A percentile compares a stretch with the other conserved stretches of the same genome.
phyloP scores from a whole-genome alignment of 2,797 vertebrate species.

The Acipenser oxyrinchus region DNA sequence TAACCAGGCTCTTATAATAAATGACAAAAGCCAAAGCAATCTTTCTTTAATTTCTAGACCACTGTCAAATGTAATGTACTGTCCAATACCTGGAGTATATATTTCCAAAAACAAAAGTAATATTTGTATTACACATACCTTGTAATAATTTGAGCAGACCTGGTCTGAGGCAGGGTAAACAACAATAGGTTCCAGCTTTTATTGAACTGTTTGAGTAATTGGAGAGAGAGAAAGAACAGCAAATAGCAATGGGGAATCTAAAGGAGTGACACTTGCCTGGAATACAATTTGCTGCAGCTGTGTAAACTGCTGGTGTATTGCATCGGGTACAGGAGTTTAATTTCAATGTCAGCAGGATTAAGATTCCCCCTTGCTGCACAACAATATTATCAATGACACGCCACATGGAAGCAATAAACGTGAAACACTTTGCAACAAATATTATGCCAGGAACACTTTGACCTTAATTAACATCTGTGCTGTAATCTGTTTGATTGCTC shows the following conservation, averaged over 20 bases:
- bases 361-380: background rate
- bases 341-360: background rate
- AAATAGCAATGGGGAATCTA: background rate
- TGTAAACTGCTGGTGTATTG: background rate
- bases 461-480: background rate
- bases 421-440: constrained; percentile 1
- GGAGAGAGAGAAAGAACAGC: background rate
- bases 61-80: background rate
- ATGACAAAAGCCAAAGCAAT: background rate
- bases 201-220: constrained; percentile 1
- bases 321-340: background rate
- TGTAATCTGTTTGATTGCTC: too few relatives aligned
- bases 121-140: background rate
- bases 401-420: background rate
- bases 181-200: background rate
- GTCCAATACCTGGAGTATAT: background rate
- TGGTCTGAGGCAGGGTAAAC: background rate
- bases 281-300: background rate
- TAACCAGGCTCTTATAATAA: background rate
- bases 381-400: background rate
- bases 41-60: background rate
- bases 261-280: background rate
- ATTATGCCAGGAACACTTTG: background rate
- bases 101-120: background rate
- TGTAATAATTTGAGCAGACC: background rate